phyloP scores from a whole-genome alignment of 2,888 invertebrate genomes.

The Brassicogethes aeneus region DNA sequence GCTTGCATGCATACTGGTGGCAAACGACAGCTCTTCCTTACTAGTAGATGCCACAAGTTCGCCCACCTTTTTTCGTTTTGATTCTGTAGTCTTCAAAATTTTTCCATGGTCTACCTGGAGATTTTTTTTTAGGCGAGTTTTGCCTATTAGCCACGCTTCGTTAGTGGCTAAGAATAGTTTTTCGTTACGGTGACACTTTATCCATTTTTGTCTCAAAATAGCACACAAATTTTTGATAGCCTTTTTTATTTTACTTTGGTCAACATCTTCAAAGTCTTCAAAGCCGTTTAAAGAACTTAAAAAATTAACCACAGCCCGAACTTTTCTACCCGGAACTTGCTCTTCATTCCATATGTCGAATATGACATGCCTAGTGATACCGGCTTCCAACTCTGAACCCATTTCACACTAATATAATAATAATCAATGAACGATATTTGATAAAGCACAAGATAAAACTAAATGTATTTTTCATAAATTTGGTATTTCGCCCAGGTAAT shows the following conservation, averaged over 20 bases:
- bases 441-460: no score
- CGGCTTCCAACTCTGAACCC: neutral
- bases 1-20: neutral
- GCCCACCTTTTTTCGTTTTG: conserved; percentile 11
- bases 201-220: neutral
- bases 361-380: conserved; percentile 5
- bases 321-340: conserved; percentile 5
- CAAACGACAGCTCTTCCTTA: neutral
- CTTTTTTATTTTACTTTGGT: neutral
- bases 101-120: conserved; percentile 39
- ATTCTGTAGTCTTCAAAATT: conserved; percentile 9
- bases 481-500: no score
- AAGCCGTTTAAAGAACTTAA: neutral
- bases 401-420: no score
- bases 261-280: neutral
- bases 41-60: neutral
- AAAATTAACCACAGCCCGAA: neutral
- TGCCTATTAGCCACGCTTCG: neutral
- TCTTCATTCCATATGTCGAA: conserved; percentile 6
- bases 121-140: neutral
- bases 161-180: conserved; percentile 5
- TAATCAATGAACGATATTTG: no score
- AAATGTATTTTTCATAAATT: no score
- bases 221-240: neutral
- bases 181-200: conserved; percentile 7